Conservation (phyloP, 2,888 invertebrate genomes). For the Calliphora vomitoria region DNA sequence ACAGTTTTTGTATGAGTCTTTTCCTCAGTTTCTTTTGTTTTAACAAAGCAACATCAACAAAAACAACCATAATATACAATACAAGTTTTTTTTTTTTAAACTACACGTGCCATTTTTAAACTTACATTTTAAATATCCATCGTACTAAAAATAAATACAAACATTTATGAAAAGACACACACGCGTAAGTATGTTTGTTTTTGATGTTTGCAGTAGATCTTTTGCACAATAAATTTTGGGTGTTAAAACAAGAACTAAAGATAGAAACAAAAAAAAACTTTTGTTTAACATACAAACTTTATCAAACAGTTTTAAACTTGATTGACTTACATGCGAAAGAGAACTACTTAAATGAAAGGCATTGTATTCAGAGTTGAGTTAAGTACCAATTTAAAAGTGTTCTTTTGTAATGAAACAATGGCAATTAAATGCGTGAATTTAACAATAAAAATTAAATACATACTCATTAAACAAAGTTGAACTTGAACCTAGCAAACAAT, state of each 20-base stretch:
- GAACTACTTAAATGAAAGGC: not conserved
- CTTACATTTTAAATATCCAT: not conserved
- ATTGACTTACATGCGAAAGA: not conserved
- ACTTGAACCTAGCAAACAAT: not conserved
- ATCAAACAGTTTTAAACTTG: conserved; percentile 6
- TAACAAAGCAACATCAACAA: not conserved
- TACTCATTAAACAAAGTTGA: no score
- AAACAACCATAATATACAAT: no score
- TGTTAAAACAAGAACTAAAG: not conserved
- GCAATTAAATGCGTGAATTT: not conserved
- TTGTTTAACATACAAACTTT: not conserved
- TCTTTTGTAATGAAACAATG: not conserved
- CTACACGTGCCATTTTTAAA: conserved; percentile 26
- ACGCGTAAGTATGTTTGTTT: not conserved
- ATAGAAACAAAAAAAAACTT: not conserved
- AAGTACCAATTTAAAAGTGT: not conserved
- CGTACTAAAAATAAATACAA: not conserved
- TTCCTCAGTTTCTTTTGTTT: not conserved
- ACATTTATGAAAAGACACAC: not conserved
- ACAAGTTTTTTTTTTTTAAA: not conserved
- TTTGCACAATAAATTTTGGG: not conserved
- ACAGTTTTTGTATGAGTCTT: conserved; percentile 1
- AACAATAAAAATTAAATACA: no score
- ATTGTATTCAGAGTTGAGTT: not conserved
- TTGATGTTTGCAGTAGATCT: not conserved